These are phyloP conservation scores for Brenthis daphne DNA, from an alignment of 2,888 invertebrate genomes.

Conservation along the genomic window DNA sequence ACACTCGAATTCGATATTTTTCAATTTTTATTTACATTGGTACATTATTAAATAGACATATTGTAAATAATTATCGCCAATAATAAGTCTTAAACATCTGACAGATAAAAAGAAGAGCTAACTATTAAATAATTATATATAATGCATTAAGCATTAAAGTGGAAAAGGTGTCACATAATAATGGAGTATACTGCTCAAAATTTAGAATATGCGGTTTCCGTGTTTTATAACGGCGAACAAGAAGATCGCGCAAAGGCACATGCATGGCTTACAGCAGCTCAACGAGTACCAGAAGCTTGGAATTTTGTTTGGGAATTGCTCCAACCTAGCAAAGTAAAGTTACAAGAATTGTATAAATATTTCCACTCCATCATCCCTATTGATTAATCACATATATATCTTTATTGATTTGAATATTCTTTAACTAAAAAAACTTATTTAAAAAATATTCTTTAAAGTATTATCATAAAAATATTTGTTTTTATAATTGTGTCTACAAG, in stretches of 20 bases:
- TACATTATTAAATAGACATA: constrained; percentile 2
- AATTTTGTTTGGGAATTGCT: constrained; percentile 95
- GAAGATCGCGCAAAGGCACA: constrained; percentile 89
- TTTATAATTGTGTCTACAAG: too few relatives aligned
- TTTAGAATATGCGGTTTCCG: constrained; percentile 86
- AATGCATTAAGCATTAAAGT: constrained; percentile 27
- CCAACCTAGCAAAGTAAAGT: constrained; percentile 88
- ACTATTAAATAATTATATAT: constrained; percentile 11
- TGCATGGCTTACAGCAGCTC: constrained; percentile 92
- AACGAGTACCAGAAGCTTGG: constrained; percentile 95
- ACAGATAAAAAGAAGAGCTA: neutral
- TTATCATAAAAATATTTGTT: too few relatives aligned
- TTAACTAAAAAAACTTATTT: too few relatives aligned
- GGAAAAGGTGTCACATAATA: constrained; percentile 29
- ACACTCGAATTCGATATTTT: constrained; percentile 5
- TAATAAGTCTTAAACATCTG: neutral
- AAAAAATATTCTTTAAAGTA: too few relatives aligned
- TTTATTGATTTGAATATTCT: too few relatives aligned
- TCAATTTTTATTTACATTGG: neutral
- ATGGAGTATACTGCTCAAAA: constrained; percentile 86
- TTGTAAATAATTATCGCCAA: neutral
- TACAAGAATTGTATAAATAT: neutral
- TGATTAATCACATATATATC: too few relatives aligned
- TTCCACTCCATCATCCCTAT: too few relatives aligned
- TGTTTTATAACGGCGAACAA: constrained; percentile 84